Conservation (phyloP, 2,113 vertebrate species). For the Macquaria ambigua region DNA sequence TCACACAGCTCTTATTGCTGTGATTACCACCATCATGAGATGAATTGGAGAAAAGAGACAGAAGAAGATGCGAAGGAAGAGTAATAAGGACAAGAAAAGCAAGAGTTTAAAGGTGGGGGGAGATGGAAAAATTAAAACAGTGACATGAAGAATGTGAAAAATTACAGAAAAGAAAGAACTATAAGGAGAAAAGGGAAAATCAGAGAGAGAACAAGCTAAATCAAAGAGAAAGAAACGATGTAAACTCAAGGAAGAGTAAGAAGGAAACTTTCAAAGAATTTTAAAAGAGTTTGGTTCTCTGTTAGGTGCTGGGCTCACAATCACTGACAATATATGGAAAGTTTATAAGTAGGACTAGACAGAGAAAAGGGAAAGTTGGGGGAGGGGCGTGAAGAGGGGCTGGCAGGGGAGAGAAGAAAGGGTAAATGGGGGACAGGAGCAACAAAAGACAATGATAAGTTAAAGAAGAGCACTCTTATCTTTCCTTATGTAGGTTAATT, state of each 20-base stretch:
- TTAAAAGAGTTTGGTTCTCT: not conserved
- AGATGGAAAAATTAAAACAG: not conserved
- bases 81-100: conserved; percentile 22
- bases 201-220: not conserved
- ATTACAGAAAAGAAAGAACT: not conserved
- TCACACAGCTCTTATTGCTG: conserved; percentile 13
- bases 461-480: conserved; percentile 66
- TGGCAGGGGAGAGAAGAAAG: conserved; percentile 21
- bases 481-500: conserved; percentile 82
- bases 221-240: not conserved
- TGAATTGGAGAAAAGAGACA: not conserved
- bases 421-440: conserved; percentile 66
- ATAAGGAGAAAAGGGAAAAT: not conserved
- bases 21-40: conserved; percentile 41
- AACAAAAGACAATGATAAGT: conserved; percentile 73
- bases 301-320: not conserved
- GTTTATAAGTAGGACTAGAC: conserved; percentile 20
- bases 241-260: not conserved
- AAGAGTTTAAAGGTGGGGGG: conserved; percentile 7
- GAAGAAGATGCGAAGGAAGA: not conserved
- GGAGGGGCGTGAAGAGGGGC: not conserved
- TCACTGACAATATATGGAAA: not conserved
- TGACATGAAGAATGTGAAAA: not conserved
- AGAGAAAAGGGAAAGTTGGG: fast-evolving
- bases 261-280: not conserved